Evolutionary conservation across 2,888 invertebrate genomes (phyloP).

Genomic region (Brachyptera putata): DNA sequence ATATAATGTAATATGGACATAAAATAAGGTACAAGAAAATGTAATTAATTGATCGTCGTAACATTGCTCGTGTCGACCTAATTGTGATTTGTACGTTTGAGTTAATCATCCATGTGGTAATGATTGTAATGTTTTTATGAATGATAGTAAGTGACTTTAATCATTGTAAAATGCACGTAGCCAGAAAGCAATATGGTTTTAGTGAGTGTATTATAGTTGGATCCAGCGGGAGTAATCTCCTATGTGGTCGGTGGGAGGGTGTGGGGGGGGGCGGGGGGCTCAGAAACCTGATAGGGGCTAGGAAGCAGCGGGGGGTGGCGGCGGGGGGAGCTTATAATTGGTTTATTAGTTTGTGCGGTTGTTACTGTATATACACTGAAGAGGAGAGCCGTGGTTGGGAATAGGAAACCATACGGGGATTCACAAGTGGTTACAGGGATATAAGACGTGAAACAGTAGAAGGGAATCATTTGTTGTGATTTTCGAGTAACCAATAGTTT

Average conservation of each 20-base stretch:
- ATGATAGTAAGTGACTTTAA: background rate
- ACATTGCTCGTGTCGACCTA: no score
- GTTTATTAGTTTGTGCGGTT: conserved; percentile 48
- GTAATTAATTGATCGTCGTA: no score
- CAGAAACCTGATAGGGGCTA: conserved; percentile 21
- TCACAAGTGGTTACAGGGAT: no score
- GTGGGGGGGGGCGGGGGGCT: conserved; percentile 15
- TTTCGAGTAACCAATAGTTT: no score
- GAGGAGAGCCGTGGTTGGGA: no score
- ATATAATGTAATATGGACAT: no score
- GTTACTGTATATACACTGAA: conserved; percentile 37
- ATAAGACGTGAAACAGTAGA: no score
- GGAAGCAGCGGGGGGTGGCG: conserved; percentile 1
- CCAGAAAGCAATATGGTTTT: conserved; percentile 24
- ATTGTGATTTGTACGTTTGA: no score
- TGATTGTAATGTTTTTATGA: background rate
- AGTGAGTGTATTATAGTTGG: conserved; percentile 15
- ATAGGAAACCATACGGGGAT: background rate
- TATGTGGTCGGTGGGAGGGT: background rate
- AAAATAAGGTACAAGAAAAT: no score
- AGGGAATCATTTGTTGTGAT: no score
- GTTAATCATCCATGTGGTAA: no score
- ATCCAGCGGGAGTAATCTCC: conserved; percentile 7
- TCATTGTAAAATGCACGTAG: conserved; percentile 1
- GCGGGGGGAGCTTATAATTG: conserved; percentile 40